These are phyloP conservation scores for Leptothorax acervorum DNA, from an alignment of 2,888 invertebrate species.

Conservation along the genomic window DNA sequence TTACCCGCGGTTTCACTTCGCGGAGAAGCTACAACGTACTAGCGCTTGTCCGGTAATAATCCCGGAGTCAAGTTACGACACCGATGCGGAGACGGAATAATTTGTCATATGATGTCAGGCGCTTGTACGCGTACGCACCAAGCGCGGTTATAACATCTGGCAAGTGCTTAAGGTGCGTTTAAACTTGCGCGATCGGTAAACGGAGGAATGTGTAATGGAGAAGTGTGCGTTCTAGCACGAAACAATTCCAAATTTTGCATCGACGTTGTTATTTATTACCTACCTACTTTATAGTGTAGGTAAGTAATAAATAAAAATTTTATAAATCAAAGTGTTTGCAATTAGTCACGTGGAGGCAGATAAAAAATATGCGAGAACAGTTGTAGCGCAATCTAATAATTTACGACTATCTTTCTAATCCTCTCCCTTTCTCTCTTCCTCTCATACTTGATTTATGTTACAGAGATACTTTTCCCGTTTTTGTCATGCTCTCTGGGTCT, in stretches of 20 bases:
- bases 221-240: not conserved
- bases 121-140: conserved; percentile 23
- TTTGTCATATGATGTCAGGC: conserved; percentile 59
- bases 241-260: not conserved
- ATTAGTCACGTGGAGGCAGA: not conserved
- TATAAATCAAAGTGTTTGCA: not conserved
- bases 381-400: not conserved
- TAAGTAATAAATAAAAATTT: too few relatives aligned
- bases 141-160: conserved; percentile 54
- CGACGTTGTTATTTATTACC: not conserved
- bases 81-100: conserved; percentile 50
- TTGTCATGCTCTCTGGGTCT: not conserved
- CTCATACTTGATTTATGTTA: not conserved
- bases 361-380: not conserved
- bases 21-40: conserved; percentile 29
- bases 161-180: conserved; percentile 40
- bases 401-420: not conserved
- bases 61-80: conserved; percentile 55
- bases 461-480: not conserved
- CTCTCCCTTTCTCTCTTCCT: not conserved
- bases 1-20: conserved; percentile 39
- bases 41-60: conserved; percentile 48
- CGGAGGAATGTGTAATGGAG: not conserved
- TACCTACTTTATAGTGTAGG: not conserved
- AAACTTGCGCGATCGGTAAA: not conserved